Conservation (phyloP, 2,113 vertebrate genomes). For the Anoplopoma fimbria region DNA sequence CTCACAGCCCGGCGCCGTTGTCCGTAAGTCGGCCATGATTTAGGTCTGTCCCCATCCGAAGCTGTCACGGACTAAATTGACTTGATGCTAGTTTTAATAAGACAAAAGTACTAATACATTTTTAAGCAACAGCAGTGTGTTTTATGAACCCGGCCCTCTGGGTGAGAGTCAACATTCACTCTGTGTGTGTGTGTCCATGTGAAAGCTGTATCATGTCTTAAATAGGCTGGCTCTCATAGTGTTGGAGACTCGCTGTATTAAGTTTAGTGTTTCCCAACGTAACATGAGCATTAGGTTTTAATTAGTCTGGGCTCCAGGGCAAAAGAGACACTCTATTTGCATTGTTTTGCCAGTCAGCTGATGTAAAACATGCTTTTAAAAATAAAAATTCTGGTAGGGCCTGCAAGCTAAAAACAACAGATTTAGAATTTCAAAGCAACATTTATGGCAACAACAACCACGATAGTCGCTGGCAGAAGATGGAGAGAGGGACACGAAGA, state of each 20-base stretch:
- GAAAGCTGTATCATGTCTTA: constrained; percentile 35
- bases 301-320: constrained; percentile 54
- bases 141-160: background rate
- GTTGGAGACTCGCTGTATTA: constrained; percentile 32
- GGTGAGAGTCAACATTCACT: background rate
- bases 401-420: constrained; percentile 41
- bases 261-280: constrained; percentile 33
- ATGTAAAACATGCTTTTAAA: constrained; percentile 56
- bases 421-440: constrained; percentile 48
- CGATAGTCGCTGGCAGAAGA: constrained; percentile 13
- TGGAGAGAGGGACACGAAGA: constrained; percentile 1
- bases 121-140: background rate
- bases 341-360: constrained; percentile 44
- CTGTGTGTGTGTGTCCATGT: background rate
- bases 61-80: background rate
- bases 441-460: constrained; percentile 18
- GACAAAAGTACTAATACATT: background rate
- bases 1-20: background rate
- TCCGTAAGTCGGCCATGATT: background rate
- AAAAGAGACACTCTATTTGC: constrained; percentile 27
- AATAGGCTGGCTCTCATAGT: constrained; percentile 33
- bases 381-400: constrained; percentile 30
- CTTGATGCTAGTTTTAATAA: background rate
- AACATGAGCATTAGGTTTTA: constrained; percentile 54
- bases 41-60: background rate